Evolutionary conservation across 30 jellyfish, hydroid and myxozoan species (phyloP), one percentile per base, ranked within the genome.

Genomic region (Aurelia sp.): DNA sequence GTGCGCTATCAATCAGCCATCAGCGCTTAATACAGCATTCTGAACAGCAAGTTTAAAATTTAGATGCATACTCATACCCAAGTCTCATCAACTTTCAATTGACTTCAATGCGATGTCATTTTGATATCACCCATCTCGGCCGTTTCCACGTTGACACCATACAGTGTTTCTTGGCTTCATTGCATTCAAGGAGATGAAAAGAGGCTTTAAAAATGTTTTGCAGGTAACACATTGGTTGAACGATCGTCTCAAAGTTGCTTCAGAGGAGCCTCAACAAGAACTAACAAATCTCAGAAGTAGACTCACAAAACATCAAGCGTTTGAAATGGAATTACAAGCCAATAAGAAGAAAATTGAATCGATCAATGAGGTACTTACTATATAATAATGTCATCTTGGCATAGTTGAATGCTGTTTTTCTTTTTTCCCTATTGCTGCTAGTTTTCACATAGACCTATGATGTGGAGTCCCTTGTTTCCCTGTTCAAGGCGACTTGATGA

Each of bases 271-370:
- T 3, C 62, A 71, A 41, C 93, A 94, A 81, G 99, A 94, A 52
- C 58, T 81, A 73, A 84, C 99, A 7, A 94, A 94, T 68, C 92
- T 94, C 8, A 47, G 99, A 58, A 94, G 99, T 70, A 94, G 90
- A 66, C 85, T 94, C 66, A 84, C 91, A 53, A 94, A 94, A 64
- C 99, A 94, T 70, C 89, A 88, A 62, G 99, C 96, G 10, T 94
- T 94, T 70, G 99, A 89, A 76, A 97, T 97, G 80, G 99, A 94
- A 64, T 74, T 94, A 77, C 93, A 89, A 18, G 99, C 99, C 33
- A 94, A 94, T 72, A 85, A 84, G 74, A 85, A 82, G 64, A 89
- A 88, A 51, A 90, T 94, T 33, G 96, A 87, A 59, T 90, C 96
- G 6, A 86, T 94, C n/a, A 88, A 88, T 31, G 89, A 88, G 97